Base-by-base conservation (phyloP, 1,140 invertebrate species). In the Drosophila grimshawi region DNA sequence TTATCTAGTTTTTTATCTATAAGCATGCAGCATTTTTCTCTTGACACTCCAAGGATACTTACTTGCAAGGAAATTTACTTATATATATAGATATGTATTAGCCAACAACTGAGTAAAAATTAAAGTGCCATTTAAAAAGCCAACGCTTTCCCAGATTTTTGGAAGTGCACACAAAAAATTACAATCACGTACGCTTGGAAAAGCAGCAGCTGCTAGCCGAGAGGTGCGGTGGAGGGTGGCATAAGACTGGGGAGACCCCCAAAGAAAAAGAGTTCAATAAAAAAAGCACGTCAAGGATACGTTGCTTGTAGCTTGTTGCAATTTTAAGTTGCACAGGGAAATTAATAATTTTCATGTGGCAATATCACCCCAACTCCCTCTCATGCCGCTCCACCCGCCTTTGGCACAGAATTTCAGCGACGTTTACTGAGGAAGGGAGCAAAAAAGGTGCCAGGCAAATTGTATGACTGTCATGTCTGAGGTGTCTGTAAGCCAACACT, bases 331-430 rank as follows among this genome's bases (percentile, higher is more conserved):
- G 67, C 71, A 52, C 71, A 52, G 76, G 72, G 72, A 82, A 88
- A 86, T 88, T 79, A 88, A 86, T 86, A 79, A 88, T 88, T 86
- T 82, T 73, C 62, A 74, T 88, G 80, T 73, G 74, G 79, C 72
- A 65, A 63, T 57, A 45, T 60, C 49, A 35, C 53, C 4, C 7
- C 27, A 0, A 29, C 39, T 10, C n/a, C 30, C 10, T 10, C 30
- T 6, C 32, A 1, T 0, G 5, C 2, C 4, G 4, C 5, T 3
- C 7, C 30, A 3, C 27, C 6, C 2, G 19, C 41, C 33, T 3
- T 35, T 2, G 32, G n/a, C 30, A 33, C 10, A 8, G 37, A 59
- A 72, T 59, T 48, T 66, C 69, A 51, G 48, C 27, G 2, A 3
- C 19, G 6, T 3, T 19, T 19, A 19, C 19, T 29, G 4, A 5